phyloP scores from a whole-genome alignment of 2,113 vertebrate species.

The Hucho hucho region DNA sequence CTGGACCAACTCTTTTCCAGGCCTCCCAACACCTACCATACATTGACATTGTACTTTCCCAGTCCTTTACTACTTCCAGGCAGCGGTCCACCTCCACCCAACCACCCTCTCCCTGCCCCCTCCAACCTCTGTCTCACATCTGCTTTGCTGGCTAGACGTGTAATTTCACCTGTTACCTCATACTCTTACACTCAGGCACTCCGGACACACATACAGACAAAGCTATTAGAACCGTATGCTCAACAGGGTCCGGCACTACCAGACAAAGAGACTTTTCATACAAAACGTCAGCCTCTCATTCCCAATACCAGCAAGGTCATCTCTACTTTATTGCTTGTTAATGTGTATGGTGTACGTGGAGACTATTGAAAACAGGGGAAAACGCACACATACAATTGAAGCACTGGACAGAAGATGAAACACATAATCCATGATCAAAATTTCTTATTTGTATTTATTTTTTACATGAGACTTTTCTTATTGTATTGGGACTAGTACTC shows the following conservation, averaged over 20 bases:
- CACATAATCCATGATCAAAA: no score
- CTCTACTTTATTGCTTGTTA: not conserved
- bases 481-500: not conserved
- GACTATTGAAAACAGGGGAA: no score
- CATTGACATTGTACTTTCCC: no score
- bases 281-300: not conserved
- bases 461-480: not conserved
- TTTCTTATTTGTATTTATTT: not conserved
- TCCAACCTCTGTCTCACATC: slow-evolving; percentile 44
- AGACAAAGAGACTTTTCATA: slow-evolving; percentile 57
- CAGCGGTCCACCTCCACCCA: no score
- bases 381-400: no score
- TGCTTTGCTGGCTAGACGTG: slow-evolving; percentile 49
- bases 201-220: slow-evolving; percentile 38
- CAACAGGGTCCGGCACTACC: slow-evolving; percentile 31
- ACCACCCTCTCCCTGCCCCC: not conserved
- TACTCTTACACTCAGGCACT: not conserved
- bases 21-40: no score
- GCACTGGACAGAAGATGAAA: no score
- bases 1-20: no score
- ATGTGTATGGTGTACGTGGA: no score
- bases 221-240: slow-evolving; percentile 45
- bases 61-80: no score
- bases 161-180: slow-evolving; percentile 52
- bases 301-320: not conserved